Percentiles rank a stretch among this genome's conserved stretches.
These are phyloP conservation scores for Litoditis marina DNA, from an alignment of 2,888 invertebrate species.

Conservation along the genomic window DNA sequence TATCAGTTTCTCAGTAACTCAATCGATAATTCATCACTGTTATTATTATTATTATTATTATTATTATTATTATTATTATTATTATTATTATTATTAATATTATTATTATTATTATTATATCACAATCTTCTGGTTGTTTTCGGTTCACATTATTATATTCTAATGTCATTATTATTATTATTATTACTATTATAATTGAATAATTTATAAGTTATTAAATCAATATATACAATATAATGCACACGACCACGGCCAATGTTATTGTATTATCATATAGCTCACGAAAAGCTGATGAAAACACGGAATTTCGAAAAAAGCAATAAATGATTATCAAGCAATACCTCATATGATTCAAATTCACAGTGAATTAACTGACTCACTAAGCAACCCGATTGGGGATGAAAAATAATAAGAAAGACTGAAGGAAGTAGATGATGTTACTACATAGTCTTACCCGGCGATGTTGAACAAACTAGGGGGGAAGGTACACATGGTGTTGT, in stretches of 20 bases:
- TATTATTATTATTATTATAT: neutral
- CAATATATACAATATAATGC: conserved; percentile 11
- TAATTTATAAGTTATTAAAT: neutral
- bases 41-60: conserved; percentile 1
- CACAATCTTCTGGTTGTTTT: neutral
- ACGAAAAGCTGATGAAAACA: no score
- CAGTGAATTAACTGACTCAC: no score
- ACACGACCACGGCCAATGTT: conserved; percentile 15
- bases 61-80: conserved; percentile 6
- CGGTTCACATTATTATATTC: no score
- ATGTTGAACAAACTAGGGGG: conserved; percentile 61
- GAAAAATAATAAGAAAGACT: no score
- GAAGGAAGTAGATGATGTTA: no score
- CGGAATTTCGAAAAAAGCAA: no score
- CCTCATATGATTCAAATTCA: no score
- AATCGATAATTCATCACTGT: no score
- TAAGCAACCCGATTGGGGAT: no score
- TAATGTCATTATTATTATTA: neutral
- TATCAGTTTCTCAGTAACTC: no score
- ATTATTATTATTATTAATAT: neutral
- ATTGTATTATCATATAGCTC: no score
- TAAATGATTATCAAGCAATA: no score
- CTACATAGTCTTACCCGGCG: conserved; percentile 41
- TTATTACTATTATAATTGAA: neutral
- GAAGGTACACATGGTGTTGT: conserved; percentile 61